Conservation (phyloP, 2,797 vertebrate species). For the Novumbra hubbsi region DNA sequence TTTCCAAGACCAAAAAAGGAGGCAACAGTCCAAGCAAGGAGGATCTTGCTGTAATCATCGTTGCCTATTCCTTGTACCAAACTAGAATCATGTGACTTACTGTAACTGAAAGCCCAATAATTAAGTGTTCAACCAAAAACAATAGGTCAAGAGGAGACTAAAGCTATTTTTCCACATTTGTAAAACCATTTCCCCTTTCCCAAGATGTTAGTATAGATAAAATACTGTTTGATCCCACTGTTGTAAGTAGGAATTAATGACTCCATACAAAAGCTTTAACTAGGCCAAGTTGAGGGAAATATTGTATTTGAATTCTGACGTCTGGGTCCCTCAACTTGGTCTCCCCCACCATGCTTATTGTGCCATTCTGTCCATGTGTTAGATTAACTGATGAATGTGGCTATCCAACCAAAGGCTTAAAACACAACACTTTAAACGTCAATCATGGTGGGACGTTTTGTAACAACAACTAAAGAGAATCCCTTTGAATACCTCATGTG, state of each 20-base stretch:
- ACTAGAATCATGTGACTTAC: constrained; percentile 23
- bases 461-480: constrained; percentile 79
- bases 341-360: constrained; percentile 71
- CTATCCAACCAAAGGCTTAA: constrained; percentile 82
- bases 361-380: constrained; percentile 78
- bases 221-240: constrained; percentile 73
- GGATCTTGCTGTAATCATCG: constrained; percentile 81
- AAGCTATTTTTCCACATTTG: constrained; percentile 79
- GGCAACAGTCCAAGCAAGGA: constrained; percentile 82
- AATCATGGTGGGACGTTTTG: constrained; percentile 83
- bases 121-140: constrained; percentile 41
- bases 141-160: constrained; percentile 65
- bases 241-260: constrained; percentile 74
- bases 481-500: constrained; percentile 86
- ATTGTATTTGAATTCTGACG: constrained; percentile 57
- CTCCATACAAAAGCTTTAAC: constrained; percentile 73
- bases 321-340: constrained; percentile 60
- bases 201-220: constrained; percentile 73
- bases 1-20: constrained; percentile 72
- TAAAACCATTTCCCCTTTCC: constrained; percentile 58
- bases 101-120: constrained; percentile 36
- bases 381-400: constrained; percentile 79
- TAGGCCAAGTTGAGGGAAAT: constrained; percentile 59
- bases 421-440: constrained; percentile 77
- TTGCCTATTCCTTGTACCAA: constrained; percentile 75